Conservation (phyloP, 2,113 vertebrate species). For the Cyrtonyx montezumae region DNA sequence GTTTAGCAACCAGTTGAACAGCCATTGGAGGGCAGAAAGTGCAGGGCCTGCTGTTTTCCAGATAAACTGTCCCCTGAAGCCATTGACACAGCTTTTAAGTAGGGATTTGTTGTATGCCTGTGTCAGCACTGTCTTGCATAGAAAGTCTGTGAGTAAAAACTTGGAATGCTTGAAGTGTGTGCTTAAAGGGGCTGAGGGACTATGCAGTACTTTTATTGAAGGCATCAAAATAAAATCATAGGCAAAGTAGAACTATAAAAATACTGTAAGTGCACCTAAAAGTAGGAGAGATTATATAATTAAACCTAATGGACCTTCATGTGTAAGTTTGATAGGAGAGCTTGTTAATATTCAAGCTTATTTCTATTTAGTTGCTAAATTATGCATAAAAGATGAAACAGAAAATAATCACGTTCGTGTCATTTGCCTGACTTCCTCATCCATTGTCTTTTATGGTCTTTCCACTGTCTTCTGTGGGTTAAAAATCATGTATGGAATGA, state of each 20-base stretch:
- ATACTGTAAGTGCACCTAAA: neutral
- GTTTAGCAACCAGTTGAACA: neutral
- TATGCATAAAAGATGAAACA: constrained; percentile 62
- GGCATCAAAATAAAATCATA: neutral
- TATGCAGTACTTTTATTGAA: neutral
- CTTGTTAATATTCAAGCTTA: constrained; percentile 7
- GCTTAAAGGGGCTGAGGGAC: neutral
- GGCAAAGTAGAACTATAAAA: neutral
- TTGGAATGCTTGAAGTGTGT: neutral
- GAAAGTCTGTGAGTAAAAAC: constrained; percentile 58
- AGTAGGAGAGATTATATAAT: constrained; percentile 25
- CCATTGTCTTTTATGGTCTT: neutral
- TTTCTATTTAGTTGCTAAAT: constrained; percentile 41
- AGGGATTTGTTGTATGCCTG: neutral
- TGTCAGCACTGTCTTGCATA: constrained; percentile 19
- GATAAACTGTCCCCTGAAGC: neutral
- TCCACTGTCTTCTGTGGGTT: neutral
- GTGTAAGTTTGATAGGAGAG: neutral
- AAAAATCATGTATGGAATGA: neutral
- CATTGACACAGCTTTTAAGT: neutral
- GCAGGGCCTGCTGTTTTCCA: neutral
- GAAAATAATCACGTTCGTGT: neutral
- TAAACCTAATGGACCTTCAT: constrained; percentile 30
- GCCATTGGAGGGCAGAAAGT: constrained; percentile 13
- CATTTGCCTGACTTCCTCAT: constrained; percentile 1